phyloP scores from a whole-genome alignment of 2,113 vertebrate genomes.

The Sminthopsis crassicaudata region DNA sequence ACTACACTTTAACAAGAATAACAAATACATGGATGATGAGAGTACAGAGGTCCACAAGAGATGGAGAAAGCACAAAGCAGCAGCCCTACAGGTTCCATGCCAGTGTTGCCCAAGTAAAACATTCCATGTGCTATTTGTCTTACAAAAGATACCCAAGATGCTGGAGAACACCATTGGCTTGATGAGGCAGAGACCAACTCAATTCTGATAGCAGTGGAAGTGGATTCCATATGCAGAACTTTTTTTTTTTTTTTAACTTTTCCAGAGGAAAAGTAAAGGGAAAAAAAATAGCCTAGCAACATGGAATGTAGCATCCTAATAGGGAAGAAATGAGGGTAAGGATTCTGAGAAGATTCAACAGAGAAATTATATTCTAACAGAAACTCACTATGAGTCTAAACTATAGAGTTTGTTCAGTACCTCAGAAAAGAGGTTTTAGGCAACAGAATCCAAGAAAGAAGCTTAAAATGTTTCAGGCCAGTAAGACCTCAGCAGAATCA shows the following conservation, averaged over 20 bases:
- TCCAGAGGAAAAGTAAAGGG: not conserved
- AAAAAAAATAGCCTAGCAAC: not conserved
- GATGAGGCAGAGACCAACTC: not conserved
- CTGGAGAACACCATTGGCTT: not conserved
- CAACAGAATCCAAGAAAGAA: conserved; percentile 69
- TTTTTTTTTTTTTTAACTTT: too few relatives aligned
- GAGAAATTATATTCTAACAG: conserved; percentile 48
- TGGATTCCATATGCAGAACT: conserved; percentile 6
- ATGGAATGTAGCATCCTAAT: conserved; percentile 2
- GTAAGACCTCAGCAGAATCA: conserved; percentile 66
- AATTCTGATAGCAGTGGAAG: conserved; percentile 9
- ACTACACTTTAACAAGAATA: not conserved
- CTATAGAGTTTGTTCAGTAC: conserved; percentile 26
- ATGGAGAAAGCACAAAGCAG: not conserved
- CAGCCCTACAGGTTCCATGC: not conserved
- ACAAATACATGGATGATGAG: not conserved
- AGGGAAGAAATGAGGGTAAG: conserved; percentile 12
- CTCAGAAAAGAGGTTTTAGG: conserved; percentile 67
- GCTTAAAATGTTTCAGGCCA: conserved; percentile 68
- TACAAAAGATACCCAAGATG: not conserved
- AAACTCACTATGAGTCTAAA: conserved; percentile 36
- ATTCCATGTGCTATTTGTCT: not conserved
- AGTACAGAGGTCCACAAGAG: not conserved
- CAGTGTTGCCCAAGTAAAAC: not conserved
- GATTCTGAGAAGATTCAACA: not conserved